phyloP scores from a whole-genome alignment of 2,113 vertebrate genomes.

The Pelmatolapia mariae region DNA sequence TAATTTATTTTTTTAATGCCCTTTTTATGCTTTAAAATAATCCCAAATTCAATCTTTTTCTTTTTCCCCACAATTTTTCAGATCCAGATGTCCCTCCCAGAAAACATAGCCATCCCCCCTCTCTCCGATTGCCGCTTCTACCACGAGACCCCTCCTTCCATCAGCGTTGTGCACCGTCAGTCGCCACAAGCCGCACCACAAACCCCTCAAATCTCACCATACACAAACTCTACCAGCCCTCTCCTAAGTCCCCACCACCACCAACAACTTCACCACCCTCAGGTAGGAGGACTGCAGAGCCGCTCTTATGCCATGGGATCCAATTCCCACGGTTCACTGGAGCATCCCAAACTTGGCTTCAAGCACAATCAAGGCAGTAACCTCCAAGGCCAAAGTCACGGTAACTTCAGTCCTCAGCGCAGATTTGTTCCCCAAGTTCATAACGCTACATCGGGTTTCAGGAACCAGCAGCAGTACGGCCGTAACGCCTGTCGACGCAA shows the following conservation, averaged over 20 bases:
- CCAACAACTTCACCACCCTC: conserved; percentile 53
- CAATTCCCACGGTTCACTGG: conserved; percentile 11
- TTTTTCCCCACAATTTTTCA: background rate
- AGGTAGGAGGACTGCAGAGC: conserved; percentile 46
- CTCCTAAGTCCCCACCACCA: conserved; percentile 62
- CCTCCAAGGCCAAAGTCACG: conserved; percentile 21
- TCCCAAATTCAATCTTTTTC: background rate
- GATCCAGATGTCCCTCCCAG: conserved; percentile 55
- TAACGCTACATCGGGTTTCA: conserved; percentile 60
- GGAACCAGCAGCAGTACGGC: conserved; percentile 84
- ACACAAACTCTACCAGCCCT: conserved; percentile 49
- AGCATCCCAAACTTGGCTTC: conserved; percentile 31
- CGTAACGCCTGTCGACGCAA: conserved; percentile 82
- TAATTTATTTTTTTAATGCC: background rate
- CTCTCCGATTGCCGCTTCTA: conserved; percentile 70
- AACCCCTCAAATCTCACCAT: conserved; percentile 40
- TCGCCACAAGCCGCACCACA: conserved; percentile 5
- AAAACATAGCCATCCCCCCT: conserved; percentile 43
- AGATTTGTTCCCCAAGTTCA: conserved; percentile 56
- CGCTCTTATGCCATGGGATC: conserved; percentile 19
- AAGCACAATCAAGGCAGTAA: conserved; percentile 55
- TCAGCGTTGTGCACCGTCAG: conserved; percentile 61
- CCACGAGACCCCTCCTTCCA: conserved; percentile 56
- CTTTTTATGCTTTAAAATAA: background rate
- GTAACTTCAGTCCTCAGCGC: conserved; percentile 39